Conservation (phyloP, 2,888 invertebrate genomes). For the Acanthosoma haemorrhoidale region DNA sequence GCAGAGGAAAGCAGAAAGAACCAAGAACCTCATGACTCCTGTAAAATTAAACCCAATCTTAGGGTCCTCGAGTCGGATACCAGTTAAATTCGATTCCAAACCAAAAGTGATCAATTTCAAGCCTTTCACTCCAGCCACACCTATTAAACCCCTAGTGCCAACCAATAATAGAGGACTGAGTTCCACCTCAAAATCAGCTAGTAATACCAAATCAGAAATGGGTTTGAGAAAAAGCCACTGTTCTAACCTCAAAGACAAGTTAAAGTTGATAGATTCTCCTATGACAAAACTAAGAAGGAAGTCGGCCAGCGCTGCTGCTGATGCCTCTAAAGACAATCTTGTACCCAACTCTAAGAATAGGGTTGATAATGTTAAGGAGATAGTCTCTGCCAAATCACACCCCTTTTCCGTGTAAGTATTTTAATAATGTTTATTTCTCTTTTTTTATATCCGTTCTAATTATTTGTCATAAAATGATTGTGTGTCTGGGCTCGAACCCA, state of each 20-base stretch:
- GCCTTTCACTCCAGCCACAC: background rate
- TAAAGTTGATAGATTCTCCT: background rate
- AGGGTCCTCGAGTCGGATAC: background rate
- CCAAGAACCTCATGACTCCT: background rate
- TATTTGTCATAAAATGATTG: no score
- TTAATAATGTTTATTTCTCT: background rate
- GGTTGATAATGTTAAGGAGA: conserved; percentile 2
- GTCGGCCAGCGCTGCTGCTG: background rate
- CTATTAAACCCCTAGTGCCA: background rate
- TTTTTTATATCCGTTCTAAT: no score
- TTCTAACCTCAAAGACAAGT: background rate
- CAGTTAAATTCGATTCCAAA: background rate
- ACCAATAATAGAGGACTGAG: background rate
- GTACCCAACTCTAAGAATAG: background rate
- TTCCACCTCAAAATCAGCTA: background rate
- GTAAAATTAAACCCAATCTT: background rate
- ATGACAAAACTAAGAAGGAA: background rate
- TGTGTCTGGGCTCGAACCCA: no score
- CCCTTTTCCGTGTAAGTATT: conserved; percentile 16
- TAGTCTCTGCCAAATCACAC: background rate
- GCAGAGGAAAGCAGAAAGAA: background rate
- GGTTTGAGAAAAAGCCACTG: background rate
- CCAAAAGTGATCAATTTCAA: background rate
- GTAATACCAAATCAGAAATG: no score
- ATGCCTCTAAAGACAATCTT: background rate